A percentile compares a stretch with the other conserved stretches of the same genome.
Evolutionary conservation across 2,888 invertebrate genomes (phyloP).

Genomic region (Drosophila mimetica): DNA sequence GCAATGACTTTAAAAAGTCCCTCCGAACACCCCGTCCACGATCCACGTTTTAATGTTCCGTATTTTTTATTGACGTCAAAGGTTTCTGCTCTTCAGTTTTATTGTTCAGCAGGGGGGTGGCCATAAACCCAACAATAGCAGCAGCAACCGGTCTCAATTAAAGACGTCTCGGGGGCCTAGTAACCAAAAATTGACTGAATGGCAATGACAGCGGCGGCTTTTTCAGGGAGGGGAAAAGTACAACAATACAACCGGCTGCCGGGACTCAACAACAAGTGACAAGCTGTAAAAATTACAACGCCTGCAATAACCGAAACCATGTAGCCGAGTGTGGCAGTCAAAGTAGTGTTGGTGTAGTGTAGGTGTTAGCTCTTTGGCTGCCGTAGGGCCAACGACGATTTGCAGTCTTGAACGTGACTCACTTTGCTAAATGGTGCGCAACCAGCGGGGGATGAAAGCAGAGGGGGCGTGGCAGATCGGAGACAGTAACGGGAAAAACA

Average conservation of each 20-base stretch:
- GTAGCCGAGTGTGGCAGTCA: slow-evolving; percentile 65
- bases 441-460: slow-evolving; percentile 41
- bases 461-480: slow-evolving; percentile 27
- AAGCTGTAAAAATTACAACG: slow-evolving; percentile 74
- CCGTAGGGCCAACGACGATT: slow-evolving; percentile 69
- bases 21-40: slow-evolving; percentile 5
- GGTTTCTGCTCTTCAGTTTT: slow-evolving; percentile 48
- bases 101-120: slow-evolving; percentile 43
- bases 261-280: slow-evolving; percentile 65
- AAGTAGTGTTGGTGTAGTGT: slow-evolving; percentile 33
- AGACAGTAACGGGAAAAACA: slow-evolving; percentile 63
- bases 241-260: slow-evolving; percentile 5
- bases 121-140: slow-evolving; percentile 60
- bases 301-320: slow-evolving; percentile 65
- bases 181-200: slow-evolving; percentile 76
- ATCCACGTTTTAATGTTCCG: slow-evolving; percentile 61
- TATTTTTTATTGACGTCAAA: slow-evolving; percentile 58
- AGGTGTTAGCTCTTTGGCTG: slow-evolving; percentile 54
- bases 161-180: slow-evolving; percentile 75
- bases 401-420: slow-evolving; percentile 77
- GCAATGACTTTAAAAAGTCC: slow-evolving; percentile 59
- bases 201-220: slow-evolving; percentile 33
- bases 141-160: slow-evolving; percentile 68
- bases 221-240: not conserved
- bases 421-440: slow-evolving; percentile 79